phyloP scores from a whole-genome alignment of 2,888 invertebrate species.

The Malthinus seriepunctatus region DNA sequence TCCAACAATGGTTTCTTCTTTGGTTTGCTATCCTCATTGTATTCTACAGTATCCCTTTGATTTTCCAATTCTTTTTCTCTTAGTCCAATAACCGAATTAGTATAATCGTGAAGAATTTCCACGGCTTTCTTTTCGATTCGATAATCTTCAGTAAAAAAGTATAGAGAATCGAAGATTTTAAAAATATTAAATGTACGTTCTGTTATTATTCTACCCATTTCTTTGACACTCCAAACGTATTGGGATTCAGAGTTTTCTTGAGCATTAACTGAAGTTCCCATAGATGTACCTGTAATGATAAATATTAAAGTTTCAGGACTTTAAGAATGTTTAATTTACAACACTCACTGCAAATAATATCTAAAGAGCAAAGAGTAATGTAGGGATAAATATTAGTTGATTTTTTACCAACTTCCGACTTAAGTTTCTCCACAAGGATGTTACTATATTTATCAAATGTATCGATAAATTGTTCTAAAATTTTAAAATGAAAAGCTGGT shows the following conservation, averaged over 20 bases:
- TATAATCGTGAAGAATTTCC: constrained; percentile 57
- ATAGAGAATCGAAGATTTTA: constrained; percentile 58
- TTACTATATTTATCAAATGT: constrained; percentile 68
- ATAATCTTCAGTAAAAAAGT: constrained; percentile 53
- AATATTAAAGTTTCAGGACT: background rate
- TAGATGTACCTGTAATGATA: constrained; percentile 70
- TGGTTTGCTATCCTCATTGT: constrained; percentile 32
- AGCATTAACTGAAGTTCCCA: constrained; percentile 77
- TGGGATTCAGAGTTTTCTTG: constrained; percentile 69
- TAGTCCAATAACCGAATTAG: constrained; percentile 60
- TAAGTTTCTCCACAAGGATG: constrained; percentile 61
- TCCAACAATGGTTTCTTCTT: constrained; percentile 66
- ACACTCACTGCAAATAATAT: constrained; percentile 63
- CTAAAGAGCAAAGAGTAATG: constrained; percentile 63
- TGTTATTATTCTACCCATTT: constrained; percentile 47
- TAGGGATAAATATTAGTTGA: constrained; percentile 64
- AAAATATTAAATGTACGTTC: constrained; percentile 50
- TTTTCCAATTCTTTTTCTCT: constrained; percentile 46
- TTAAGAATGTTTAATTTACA: too few species aligned
- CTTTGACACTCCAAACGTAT: constrained; percentile 74
- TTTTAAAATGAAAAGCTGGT: constrained; percentile 79
- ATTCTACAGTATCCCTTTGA: background rate
- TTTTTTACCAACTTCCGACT: constrained; percentile 48
- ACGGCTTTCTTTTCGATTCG: constrained; percentile 58
- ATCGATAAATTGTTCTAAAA: constrained; percentile 71